These are phyloP conservation scores for Ictalurus punctatus DNA, from an alignment of 2,113 vertebrate genomes.

Conservation along the genomic window DNA sequence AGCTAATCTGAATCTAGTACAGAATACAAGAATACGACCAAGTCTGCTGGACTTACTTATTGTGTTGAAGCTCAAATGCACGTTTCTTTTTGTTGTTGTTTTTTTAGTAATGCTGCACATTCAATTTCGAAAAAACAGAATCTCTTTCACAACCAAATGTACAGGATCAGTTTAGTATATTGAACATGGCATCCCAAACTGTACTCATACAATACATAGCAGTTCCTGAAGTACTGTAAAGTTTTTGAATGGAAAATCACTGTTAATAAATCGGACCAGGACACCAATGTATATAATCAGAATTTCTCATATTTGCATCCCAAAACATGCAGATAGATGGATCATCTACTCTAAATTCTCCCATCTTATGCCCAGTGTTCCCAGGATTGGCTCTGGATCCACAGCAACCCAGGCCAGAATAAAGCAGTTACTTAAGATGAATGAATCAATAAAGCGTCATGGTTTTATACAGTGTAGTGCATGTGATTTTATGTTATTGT, in stretches of 20 bases:
- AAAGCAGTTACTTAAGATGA: not conserved
- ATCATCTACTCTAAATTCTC: not conserved
- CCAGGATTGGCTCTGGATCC: not conserved
- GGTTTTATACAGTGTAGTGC: not conserved
- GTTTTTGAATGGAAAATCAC: not conserved
- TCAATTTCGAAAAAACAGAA: not conserved
- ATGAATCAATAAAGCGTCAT: not conserved
- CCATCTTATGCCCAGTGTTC: not conserved
- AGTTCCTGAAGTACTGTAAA: not conserved
- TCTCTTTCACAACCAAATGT: not conserved
- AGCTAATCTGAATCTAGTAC: conserved; percentile 40
- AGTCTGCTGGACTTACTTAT: not conserved
- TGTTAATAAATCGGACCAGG: not conserved
- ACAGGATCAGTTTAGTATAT: not conserved
- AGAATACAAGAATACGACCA: conserved; percentile 65
- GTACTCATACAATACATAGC: not conserved
- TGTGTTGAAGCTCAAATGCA: not conserved
- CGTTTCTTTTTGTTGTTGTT: no score
- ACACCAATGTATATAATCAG: not conserved
- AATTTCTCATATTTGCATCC: not conserved
- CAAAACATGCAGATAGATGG: not conserved
- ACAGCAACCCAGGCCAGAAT: not conserved
- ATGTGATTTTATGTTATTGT: not conserved
- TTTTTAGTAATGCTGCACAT: not conserved
- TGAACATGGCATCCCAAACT: not conserved